Percentiles rank a stretch among this genome's conserved stretches.
These are phyloP conservation scores for Hydropotes inermis DNA, from an alignment of 2,113 vertebrate genomes.

Conservation along the genomic window DNA sequence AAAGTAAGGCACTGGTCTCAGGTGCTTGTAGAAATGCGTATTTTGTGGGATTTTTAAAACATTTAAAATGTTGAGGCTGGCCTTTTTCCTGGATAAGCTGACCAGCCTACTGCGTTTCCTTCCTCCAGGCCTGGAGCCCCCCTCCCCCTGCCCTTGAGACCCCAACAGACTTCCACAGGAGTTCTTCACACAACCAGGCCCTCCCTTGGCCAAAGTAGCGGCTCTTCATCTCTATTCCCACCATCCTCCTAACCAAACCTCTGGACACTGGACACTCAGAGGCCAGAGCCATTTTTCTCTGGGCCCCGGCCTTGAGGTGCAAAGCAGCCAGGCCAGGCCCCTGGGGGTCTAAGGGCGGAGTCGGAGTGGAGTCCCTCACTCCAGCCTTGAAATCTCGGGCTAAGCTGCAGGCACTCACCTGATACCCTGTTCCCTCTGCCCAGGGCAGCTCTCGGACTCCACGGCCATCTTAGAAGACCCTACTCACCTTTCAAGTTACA, in stretches of 20 bases:
- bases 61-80: not conserved
- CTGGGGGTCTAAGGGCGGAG: accelerated
- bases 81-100: not conserved
- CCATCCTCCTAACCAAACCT: not conserved
- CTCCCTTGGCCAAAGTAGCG: not conserved
- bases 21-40: not conserved
- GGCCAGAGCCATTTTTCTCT: not conserved
- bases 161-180: not conserved
- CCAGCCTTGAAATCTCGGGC: too few relatives aligned
- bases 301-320: not conserved
- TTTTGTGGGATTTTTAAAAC: not conserved
- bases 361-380: not conserved
- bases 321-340: not conserved
- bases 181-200: too few relatives aligned
- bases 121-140: not conserved
- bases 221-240: not conserved
- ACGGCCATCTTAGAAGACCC: not conserved
- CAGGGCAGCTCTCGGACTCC: not conserved
- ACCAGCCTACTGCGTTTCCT: not conserved
- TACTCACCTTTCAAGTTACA: not conserved
- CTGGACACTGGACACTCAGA: not conserved
- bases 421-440: not conserved
- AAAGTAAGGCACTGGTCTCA: not conserved
- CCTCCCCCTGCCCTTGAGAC: not conserved
- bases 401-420: not conserved